Evolutionary conservation across 2,797 vertebrate species (phyloP), one percentile per base, ranked within the genome.

Genomic region (Merluccius polli): DNA sequence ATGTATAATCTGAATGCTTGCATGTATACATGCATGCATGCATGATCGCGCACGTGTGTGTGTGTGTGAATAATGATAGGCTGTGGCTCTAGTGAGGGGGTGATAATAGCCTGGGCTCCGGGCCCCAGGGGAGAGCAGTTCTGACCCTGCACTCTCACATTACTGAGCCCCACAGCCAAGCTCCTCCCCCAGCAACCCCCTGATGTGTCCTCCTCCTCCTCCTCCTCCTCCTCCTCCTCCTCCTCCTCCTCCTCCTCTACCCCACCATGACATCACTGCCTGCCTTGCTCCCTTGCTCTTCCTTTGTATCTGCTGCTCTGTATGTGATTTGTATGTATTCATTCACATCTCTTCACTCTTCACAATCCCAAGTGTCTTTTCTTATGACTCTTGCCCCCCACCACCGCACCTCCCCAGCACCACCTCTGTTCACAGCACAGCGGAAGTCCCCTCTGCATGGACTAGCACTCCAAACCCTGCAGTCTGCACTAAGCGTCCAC

Each of bases 61-160:
- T 71, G 68, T 63, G 68, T 68, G 70, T 68, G 67, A 69, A 38
- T 95, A 95, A 96, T 96, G 95, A 96, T 92, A 91, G 91, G 89
- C 91, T 93, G 92, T 90, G 93, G 95, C 94, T 95, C 93, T 93
- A 95, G 92, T 94, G 93, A 92, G 92, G 94, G 93, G 95, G 94
- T 95, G 95, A 96, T 96, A 96, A 96, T 95, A 96, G 95, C 95
- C 93, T 75, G 87, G 82, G 82, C 94, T 92, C 84, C 91, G 91
- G 94, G 92, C 94, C 96, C 92, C 95, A 85, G 90, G 96, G 95
- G 90, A 89, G 94, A 95, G 95, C 95, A 96, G 95, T 94, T 93
- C 94, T 96, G 96, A 96, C 95, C 95, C 95, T 93, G 84, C 85
- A 90, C 93, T 96, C 96, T 97, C 95, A 95, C 95, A 94, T 97